A percentile compares a stretch with the other conserved stretches of the same genome.
Conservation (phyloP, 1,140 invertebrate genomes). For the Trinorchestia longiramus region DNA sequence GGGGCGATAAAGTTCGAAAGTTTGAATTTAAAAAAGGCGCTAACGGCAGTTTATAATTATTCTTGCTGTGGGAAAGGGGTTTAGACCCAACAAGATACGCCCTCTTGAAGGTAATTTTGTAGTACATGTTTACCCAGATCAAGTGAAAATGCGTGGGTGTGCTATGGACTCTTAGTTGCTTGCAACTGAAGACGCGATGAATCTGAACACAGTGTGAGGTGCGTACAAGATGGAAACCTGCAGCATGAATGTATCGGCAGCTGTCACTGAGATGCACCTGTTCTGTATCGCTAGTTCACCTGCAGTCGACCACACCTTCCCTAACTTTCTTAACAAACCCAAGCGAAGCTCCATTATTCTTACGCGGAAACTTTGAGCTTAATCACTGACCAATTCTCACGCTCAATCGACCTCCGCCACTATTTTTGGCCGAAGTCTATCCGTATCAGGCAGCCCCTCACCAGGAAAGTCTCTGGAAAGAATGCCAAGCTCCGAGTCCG, state of each 20-base stretch:
- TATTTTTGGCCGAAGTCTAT: slow-evolving; percentile 51
- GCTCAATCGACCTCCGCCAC: slow-evolving; percentile 51
- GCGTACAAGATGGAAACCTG: neutral
- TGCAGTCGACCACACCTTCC: slow-evolving; percentile 1
- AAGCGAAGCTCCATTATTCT: slow-evolving; percentile 38
- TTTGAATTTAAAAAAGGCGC: too few relatives aligned
- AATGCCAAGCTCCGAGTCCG: slow-evolving; percentile 45
- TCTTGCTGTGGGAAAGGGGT: too few relatives aligned
- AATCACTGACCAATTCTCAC: slow-evolving; percentile 52
- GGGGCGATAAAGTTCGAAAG: too few relatives aligned
- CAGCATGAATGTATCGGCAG: neutral
- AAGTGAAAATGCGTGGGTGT: too few relatives aligned
- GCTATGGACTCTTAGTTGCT: too few relatives aligned
- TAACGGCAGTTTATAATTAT: too few relatives aligned
- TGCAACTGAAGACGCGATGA: too few relatives aligned
- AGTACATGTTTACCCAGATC: too few relatives aligned
- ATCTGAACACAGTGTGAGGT: too few relatives aligned
- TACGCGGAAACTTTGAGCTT: slow-evolving; percentile 52
- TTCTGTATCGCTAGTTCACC: neutral
- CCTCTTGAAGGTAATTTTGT: too few relatives aligned
- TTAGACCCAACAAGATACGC: too few relatives aligned
- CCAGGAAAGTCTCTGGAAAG: slow-evolving; percentile 41
- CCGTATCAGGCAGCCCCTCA: slow-evolving; percentile 31
- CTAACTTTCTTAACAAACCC: slow-evolving; percentile 26
- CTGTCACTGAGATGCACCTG: neutral